Evolutionary conservation across 2,797 vertebrate species (phyloP).

Genomic region (Pseudopleuronectes americanus): DNA sequence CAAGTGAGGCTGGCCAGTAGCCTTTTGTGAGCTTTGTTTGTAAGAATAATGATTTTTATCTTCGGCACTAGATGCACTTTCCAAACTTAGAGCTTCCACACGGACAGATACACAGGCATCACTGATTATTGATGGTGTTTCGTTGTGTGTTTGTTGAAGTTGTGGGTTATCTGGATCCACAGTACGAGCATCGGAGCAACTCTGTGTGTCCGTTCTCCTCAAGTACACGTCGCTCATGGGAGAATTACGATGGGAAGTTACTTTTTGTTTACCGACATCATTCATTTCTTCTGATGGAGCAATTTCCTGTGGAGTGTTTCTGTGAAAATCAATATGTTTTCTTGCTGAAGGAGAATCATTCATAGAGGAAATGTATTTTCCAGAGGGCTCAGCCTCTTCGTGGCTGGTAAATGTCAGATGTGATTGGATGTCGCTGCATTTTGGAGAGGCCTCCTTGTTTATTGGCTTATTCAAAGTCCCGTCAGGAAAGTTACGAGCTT

Average conservation of each 20-base stretch:
- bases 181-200: background rate
- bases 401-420: conserved; percentile 1
- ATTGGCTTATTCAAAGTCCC: background rate
- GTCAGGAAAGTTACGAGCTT: background rate
- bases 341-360: conserved; percentile 16
- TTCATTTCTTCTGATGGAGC: conserved; percentile 10
- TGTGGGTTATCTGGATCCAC: conserved; percentile 12
- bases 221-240: background rate
- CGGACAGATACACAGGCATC: background rate
- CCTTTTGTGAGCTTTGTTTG: conserved; percentile 15
- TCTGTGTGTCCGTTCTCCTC: conserved; percentile 15
- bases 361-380: conserved; percentile 2
- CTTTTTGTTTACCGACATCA: conserved; percentile 1
- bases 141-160: conserved; percentile 8
- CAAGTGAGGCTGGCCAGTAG: conserved; percentile 20
- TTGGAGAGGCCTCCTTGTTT: background rate
- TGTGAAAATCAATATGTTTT: conserved; percentile 10
- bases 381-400: background rate
- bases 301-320: conserved; percentile 11
- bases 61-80: conserved; percentile 11
- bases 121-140: conserved; percentile 7
- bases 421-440: conserved; percentile 21
- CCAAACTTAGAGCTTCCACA: conserved; percentile 2
- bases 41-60: background rate
- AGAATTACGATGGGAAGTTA: conserved; percentile 13